Evolutionary conservation across 2,797 vertebrate species (phyloP), one percentile per base, ranked within the genome.

Genomic region (Hybognathus amarus): DNA sequence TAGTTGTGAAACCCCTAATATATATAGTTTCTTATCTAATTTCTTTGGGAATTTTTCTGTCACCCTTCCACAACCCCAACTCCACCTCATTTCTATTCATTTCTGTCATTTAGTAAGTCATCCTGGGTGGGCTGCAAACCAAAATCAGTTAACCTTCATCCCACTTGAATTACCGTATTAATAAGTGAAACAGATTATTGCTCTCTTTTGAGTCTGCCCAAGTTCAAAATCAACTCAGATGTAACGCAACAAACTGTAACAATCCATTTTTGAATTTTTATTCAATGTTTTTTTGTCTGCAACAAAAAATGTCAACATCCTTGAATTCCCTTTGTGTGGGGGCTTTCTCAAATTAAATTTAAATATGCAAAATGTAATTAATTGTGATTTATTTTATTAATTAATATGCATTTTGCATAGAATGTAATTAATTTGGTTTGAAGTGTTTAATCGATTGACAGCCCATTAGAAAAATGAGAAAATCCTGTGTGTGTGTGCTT

Each of bases 201-300:
- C 68, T 73, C 27, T 61, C 17, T 12, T 74, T 74, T 74, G 9
- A 52, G n/a, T 74, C 30, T 54, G 27, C 47, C 69, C 47, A 73
- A 20, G 45, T 52, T 52, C 10, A 33, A 73, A 69, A 24, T 8
- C 38, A 69, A 42, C 38, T 59, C 1, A n/a, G 4, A 11, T 59
- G 22, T 24, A 24, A n/a, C 10, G 5, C n/a, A 24, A 3, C 56
- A 24, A 24, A 59, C n/a, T 59, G 4, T 11, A 59, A 5, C 54
- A 2, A 30, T 15, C 24, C 24, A 15, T 18, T 64, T 64, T 64
- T 33, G 1, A 15, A 7, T 6, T 15, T 66, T 18, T 36, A 20
- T 36, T 66, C 30, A 10, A 17, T 5, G 11, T 66, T 3, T 20
- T 36, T 66, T 36, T 66, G 18, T 36, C 9, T 66, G 30, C 17